A percentile compares a stretch with the other conserved stretches of the same genome.
These are phyloP conservation scores for Harpalus rufipes DNA, from an alignment of 2,888 invertebrate species.

Conservation along the genomic window DNA sequence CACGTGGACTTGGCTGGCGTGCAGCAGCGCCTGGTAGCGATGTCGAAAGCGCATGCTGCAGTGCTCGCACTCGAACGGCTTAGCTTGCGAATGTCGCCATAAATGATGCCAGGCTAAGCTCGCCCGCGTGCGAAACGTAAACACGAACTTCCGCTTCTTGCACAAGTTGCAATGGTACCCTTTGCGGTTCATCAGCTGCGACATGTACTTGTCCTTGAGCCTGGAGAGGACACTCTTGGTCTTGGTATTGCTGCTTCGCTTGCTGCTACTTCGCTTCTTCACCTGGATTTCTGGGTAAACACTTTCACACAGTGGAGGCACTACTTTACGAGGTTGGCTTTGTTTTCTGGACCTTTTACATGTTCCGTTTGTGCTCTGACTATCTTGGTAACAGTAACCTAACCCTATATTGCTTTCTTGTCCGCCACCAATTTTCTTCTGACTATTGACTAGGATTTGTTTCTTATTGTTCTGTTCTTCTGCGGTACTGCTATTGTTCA, in stretches of 20 bases:
- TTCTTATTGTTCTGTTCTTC: constrained; percentile 71
- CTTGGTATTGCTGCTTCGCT: constrained; percentile 70
- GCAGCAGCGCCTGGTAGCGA: constrained; percentile 78
- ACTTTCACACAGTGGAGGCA: constrained; percentile 74
- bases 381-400: constrained; percentile 61
- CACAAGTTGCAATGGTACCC: constrained; percentile 75
- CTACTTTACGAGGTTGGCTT: constrained; percentile 78
- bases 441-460: constrained; percentile 53
- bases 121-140: constrained; percentile 77
- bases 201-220: constrained; percentile 75
- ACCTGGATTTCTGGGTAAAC: constrained; percentile 72
- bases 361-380: constrained; percentile 70
- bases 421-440: constrained; percentile 68
- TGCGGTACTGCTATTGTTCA: constrained; percentile 71
- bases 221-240: constrained; percentile 71
- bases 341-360: constrained; percentile 77
- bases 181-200: constrained; percentile 74
- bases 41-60: constrained; percentile 77
- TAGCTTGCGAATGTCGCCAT: constrained; percentile 78
- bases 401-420: constrained; percentile 59
- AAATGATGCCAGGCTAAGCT: constrained; percentile 78
- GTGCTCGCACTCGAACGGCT: constrained; percentile 77
- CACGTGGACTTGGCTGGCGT: constrained; percentile 76
- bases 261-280: constrained; percentile 73
- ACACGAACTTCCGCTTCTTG: constrained; percentile 74